Percentiles rank a stretch among this genome's conserved stretches.
These are phyloP conservation scores for Setophaga petechia DNA, from an alignment of 2,113 vertebrate species.

Conservation along the genomic window DNA sequence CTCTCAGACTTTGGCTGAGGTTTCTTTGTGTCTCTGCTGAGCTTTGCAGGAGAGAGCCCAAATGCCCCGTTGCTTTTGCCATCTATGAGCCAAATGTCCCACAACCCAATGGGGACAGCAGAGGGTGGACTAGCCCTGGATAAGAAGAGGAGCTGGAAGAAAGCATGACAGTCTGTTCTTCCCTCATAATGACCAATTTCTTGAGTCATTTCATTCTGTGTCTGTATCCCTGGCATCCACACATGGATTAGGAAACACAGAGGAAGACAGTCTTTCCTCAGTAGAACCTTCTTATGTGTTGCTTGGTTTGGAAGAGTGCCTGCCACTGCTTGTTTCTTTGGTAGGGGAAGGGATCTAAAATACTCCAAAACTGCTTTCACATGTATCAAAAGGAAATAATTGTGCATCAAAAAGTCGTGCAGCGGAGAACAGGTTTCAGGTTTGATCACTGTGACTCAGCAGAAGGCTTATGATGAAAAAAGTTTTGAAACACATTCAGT, in stretches of 20 bases:
- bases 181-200: neutral
- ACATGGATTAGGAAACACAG: neutral
- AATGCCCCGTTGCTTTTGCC: neutral
- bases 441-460: neutral
- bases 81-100: accelerated
- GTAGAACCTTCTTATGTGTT: neutral
- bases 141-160: neutral
- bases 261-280: neutral
- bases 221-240: neutral
- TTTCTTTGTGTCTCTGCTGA: neutral
- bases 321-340: neutral
- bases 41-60: neutral
- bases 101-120: neutral
- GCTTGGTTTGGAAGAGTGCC: neutral
- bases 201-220: neutral
- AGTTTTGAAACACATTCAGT: neutral
- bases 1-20: neutral
- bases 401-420: neutral
- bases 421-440: neutral
- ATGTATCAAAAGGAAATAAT: neutral
- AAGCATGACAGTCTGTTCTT: neutral
- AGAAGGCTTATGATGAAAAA: neutral
- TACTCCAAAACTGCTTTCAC: neutral
- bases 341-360: neutral
- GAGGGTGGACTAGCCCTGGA: neutral